Percentiles rank a stretch among this genome's conserved stretches.
These are phyloP conservation scores for Steinernema scapterisci DNA, from an alignment of 2,888 invertebrate genomes.

Conservation along the genomic window DNA sequence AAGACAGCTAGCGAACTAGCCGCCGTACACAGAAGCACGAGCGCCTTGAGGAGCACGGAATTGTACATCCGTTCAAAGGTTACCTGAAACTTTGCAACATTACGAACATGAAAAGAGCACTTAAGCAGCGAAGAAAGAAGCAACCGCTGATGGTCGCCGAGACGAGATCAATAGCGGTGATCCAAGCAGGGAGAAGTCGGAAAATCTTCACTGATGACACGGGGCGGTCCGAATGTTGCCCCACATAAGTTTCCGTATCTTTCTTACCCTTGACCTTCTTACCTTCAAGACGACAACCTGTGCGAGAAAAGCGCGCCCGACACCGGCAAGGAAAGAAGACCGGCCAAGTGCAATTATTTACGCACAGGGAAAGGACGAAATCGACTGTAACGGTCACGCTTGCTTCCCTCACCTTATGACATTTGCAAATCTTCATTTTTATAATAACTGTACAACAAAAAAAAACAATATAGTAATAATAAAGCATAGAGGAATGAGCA, in stretches of 20 bases:
- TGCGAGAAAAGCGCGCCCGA: slow-evolving; percentile 21
- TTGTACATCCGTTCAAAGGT: neutral
- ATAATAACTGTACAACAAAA: neutral
- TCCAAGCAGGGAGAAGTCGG: neutral
- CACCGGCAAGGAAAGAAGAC: neutral
- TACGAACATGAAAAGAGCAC: neutral
- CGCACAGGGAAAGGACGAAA: neutral
- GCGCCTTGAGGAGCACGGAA: too few relatives aligned
- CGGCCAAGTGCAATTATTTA: slow-evolving; percentile 10
- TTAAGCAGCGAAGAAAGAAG: neutral
- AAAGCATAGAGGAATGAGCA: neutral
- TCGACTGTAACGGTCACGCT: neutral
- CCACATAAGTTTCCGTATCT: slow-evolving; percentile 32
- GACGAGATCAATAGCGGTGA: slow-evolving; percentile 17
- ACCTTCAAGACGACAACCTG: slow-evolving; percentile 29
- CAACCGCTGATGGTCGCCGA: neutral
- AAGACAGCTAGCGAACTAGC: slow-evolving; percentile 43
- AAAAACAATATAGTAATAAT: neutral
- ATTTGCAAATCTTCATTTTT: neutral
- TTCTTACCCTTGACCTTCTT: slow-evolving; percentile 21
- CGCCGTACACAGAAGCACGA: neutral
- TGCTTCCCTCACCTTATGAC: neutral
- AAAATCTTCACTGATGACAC: neutral
- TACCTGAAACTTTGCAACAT: neutral
- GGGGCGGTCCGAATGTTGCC: slow-evolving; percentile 25